Base-by-base conservation (phyloP, 2,888 invertebrate genomes). In the Tipula confusa region DNA sequence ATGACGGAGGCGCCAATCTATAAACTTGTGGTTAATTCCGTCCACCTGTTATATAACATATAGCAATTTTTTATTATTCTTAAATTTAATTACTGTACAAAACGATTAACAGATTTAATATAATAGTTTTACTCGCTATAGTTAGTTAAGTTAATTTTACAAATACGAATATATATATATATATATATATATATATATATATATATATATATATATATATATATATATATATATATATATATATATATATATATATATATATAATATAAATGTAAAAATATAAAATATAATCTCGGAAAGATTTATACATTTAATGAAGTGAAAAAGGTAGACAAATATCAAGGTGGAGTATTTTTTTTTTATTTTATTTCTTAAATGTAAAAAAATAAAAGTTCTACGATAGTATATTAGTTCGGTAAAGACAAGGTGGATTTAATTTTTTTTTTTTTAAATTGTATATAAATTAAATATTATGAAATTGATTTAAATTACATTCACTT, bases 241-340 rank as follows among this genome's bases (percentile, higher is more conserved):
- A n/a, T n/a, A n/a, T n/a, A n/a, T n/a, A n/a, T n/a, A n/a, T n/a
- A n/a, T n/a, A n/a, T n/a, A n/a, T n/a, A n/a, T n/a, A n/a, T n/a
- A n/a, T n/a, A n/a, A n/a, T n/a, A n/a, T n/a, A n/a, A n/a, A n/a
- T n/a, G n/a, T n/a, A n/a, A n/a, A n/a, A n/a, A n/a, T n/a, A n/a
- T n/a, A n/a, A n/a, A 2, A 64, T 24, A 64, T 64, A 64, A 64
- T 64, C 64, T 64, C 64, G 24, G 64, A 18, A 24, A 64, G 64
- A 64, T 24, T 64, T 64, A 24, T 24, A 24, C 11, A 64, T 64
- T 64, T 64, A 64, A 64, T 64, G 64, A 64, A 64, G 64, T 64
- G 64, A 64, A 64, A 64, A 64, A 64, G 64, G 64, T 64, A 64
- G 64, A 64, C 64, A 64, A 64, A 24, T 64, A 64, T 64, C 64